Percentiles rank a stretch among this genome's conserved stretches.
These are phyloP conservation scores for Cricetomys ansorgei DNA, from an alignment of 2,113 vertebrate genomes.

Conservation along the genomic window DNA sequence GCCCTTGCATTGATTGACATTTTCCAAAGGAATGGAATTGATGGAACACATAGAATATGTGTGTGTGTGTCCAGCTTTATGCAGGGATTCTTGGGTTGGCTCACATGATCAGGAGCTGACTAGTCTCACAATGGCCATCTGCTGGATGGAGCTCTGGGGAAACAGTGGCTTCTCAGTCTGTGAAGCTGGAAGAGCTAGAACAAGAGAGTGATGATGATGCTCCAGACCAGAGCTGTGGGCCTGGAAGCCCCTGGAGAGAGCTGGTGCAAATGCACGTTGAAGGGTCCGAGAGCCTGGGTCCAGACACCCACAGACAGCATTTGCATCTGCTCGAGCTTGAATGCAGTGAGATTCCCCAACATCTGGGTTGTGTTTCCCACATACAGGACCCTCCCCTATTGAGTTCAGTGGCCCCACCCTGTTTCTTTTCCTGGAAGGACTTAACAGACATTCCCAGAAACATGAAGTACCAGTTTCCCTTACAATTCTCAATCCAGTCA, in stretches of 20 bases:
- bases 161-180: neutral
- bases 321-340: neutral
- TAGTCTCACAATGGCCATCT: neutral
- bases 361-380: neutral
- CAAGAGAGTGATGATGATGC: neutral
- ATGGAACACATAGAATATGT: neutral
- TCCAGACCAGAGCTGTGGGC: neutral
- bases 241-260: neutral
- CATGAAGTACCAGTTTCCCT: too few species aligned
- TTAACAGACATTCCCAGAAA: neutral
- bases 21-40: neutral
- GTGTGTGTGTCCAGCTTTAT: neutral
- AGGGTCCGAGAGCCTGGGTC: neutral
- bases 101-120: neutral
- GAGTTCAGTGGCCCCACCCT: neutral
- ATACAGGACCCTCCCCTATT: neutral
- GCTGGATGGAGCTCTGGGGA: neutral
- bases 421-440: neutral
- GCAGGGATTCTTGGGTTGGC: neutral
- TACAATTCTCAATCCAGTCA: neutral
- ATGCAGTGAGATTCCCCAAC: neutral
- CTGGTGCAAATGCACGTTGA: neutral
- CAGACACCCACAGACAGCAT: neutral
- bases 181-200: too few species aligned
- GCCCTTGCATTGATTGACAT: neutral